Percentiles rank a stretch among this genome's conserved stretches.
Conservation (phyloP, 23 tunicate species). For the Trididemnum miniatum region DNA sequence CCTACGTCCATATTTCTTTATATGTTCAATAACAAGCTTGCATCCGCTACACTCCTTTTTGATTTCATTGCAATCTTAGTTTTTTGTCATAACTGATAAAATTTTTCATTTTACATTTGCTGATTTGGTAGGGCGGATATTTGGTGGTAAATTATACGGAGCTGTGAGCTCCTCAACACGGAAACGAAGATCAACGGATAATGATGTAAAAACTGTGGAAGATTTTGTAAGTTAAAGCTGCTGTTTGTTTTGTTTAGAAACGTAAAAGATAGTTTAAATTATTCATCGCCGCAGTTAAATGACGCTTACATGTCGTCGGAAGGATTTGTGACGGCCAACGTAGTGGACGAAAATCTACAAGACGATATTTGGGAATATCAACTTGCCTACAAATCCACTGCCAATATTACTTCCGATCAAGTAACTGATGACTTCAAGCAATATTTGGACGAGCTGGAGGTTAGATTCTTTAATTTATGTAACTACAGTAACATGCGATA, state of each 20-base stretch:
- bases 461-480: not conserved
- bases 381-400: not conserved
- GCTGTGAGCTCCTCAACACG: not conserved
- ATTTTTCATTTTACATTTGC: too few relatives aligned
- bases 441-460: not conserved
- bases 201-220: not conserved
- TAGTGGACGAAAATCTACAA: not conserved
- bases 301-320: not conserved
- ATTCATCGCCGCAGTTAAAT: not conserved
- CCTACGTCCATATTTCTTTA: too few relatives aligned
- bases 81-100: too few relatives aligned
- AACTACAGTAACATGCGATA: not conserved
- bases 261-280: not conserved
- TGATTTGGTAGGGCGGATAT: not conserved
- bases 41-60: too few relatives aligned
- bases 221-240: not conserved
- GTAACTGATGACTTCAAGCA: not conserved
- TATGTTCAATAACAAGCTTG: too few relatives aligned
- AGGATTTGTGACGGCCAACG: not conserved
- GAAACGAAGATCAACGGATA: not conserved
- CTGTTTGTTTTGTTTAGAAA: not conserved
- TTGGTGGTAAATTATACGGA: slow-evolving; percentile 4
- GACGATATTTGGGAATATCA: slow-evolving; percentile 12
- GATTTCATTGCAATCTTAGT: not conserved
- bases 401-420: not conserved